Evolutionary conservation across 1,140 invertebrate genomes (phyloP).

Genomic region (Carcinoscorpius rotundicauda): DNA sequence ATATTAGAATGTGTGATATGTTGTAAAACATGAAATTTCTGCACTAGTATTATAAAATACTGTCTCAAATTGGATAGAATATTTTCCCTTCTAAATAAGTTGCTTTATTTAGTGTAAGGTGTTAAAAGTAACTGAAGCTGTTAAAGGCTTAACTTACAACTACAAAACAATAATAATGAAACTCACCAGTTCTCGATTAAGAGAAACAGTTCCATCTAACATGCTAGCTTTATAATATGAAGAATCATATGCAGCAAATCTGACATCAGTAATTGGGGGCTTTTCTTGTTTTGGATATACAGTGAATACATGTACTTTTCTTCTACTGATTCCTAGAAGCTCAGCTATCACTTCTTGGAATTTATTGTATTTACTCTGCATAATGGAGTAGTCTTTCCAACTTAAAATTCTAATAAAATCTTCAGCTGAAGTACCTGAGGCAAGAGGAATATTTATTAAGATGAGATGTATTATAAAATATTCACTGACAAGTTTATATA

Average conservation of each 20-base stretch:
- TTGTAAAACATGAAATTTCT: no score
- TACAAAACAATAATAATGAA: not conserved
- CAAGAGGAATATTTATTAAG: no score
- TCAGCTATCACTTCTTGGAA: conserved; percentile 72
- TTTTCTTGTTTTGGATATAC: conserved; percentile 72
- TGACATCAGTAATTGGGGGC: conserved; percentile 79
- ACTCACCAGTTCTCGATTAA: conserved; percentile 70
- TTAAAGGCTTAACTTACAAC: no score
- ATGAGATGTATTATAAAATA: no score
- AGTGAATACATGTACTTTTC: conserved; percentile 92
- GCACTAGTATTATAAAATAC: no score
- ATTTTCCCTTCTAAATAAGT: no score
- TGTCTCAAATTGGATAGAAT: no score
- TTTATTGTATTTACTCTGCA: conserved; percentile 73
- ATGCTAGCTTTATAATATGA: conserved; percentile 90
- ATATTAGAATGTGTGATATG: no score
- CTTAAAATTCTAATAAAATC: conserved; percentile 91
- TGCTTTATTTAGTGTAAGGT: no score
- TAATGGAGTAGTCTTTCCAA: conserved; percentile 63
- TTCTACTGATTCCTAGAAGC: conserved; percentile 62
- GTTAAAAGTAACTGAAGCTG: no score
- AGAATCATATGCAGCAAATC: conserved; percentile 89
- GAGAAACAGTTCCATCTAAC: conserved; percentile 84
- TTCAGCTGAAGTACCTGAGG: conserved; percentile 72
- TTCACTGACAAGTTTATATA: no score